Evolutionary conservation across 2,797 vertebrate species (phyloP), one percentile per base, ranked within the genome.

Genomic region (Pseudopleuronectes americanus): DNA sequence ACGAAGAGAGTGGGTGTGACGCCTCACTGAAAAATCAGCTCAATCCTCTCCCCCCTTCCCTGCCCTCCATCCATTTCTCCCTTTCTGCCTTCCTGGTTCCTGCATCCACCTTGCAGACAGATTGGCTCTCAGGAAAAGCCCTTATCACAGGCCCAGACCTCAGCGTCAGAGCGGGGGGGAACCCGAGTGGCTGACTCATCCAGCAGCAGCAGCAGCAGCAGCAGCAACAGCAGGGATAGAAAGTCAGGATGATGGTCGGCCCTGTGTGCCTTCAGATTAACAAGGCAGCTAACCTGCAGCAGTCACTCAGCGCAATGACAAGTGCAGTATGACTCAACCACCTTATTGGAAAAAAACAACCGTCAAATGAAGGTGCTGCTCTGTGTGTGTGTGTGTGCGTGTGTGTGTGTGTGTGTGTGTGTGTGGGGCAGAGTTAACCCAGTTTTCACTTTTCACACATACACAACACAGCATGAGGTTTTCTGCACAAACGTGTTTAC

Each of bases 171-270:
- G 86, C 19, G 22, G 76, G 81, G 81, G 23, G 85, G 75, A 75
- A 80, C 75, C 85, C 69, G 54, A 77, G 80, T 54, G 85, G 84
- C 88, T 91, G 91, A 92, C 90, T 91, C 91, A 92, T 92, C 66
- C 78, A 83, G 72, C 66, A 85, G 83, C 83, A 66, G 43, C 43
- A 45, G 43, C 43, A 45, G 43, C 43, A 45, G 43, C 43, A 45
- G 43, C 64, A 86, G 82, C 85, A 59, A 56, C 49, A 70, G 60
- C 57, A 67, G 58, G 75, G 57, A 47, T 48, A 61, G 54, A 60
- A 48, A 45, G 49, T 23, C 2, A 64, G 62, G 57, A 80, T 64
- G 81, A 79, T 8, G 51, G 70, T 80, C 60, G 64, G 70, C 59
- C 71, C 47, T 9, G 33, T 22, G 33, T 77, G 70, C 76, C 65